Base-by-base conservation (phyloP, 1,140 invertebrate species). In the Scaptodrosophila lebanonensis region DNA sequence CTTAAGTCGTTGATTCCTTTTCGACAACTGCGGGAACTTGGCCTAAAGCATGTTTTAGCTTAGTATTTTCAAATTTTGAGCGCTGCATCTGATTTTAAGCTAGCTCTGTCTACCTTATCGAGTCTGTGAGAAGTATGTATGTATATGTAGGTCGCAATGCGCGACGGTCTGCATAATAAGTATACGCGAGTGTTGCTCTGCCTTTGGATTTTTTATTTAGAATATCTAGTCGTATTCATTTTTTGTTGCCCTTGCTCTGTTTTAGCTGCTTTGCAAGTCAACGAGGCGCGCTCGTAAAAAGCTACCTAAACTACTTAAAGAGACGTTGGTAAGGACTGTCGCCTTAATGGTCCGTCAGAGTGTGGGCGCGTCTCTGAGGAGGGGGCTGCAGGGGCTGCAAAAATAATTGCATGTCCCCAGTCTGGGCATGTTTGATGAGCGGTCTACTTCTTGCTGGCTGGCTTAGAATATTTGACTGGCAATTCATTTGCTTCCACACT, bases 251-350 rank as follows among this genome's bases (percentile, higher is more conserved):
- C 36, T 32, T 25, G 35, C 62, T 57, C 18, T 40, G 73, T 73
- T 69, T 65, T 51, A 66, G 53, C 38, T 66, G 79, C 79, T 79
- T 79, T 79, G 73, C 68, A 62, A 69, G 75, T 79, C 73, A 69
- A 79, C 73, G 72, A 56, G 35, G 43, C 47, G 39, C 22, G 8
- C 8, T 25, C 8, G 3, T 25, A 47, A 42, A 50, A 33, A 56
- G 57, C 64, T 39, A 35, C 44, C 53, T 44, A 52, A 1, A 33
- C 35, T 22, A 33, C 32, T 36, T 38, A 20, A 61, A 61, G 27
- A 27, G 17, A 15, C 22, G 38, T 39, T 45, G 38, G n/a, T n/a
- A n/a, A n/a, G n/a, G n/a, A n/a, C n/a, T n/a, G n/a, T n/a, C n/a
- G n/a, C n/a, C n/a, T n/a, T n/a, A n/a, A n/a, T n/a, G n/a, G n/a